Evolutionary conservation across 2,888 invertebrate species (phyloP).

Genomic region (Tanytarsus gracilentus): DNA sequence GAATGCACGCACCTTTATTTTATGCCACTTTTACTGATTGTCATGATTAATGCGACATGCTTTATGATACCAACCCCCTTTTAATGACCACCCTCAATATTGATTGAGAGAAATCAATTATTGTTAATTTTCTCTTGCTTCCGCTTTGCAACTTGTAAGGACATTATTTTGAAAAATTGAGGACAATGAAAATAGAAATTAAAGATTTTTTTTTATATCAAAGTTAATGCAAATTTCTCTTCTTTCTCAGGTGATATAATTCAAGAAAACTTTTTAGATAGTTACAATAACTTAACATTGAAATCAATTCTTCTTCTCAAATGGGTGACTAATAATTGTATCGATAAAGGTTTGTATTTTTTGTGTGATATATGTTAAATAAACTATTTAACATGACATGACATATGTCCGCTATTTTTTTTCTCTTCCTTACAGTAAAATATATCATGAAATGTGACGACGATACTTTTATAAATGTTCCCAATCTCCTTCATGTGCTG

Average conservation of each 20-base stretch:
- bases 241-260: constrained; percentile 57
- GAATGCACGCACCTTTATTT: neutral
- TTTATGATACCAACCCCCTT: too few relatives aligned
- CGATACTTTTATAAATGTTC: constrained; percentile 75
- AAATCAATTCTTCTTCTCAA: constrained; percentile 80
- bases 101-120: neutral
- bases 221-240: too few relatives aligned
- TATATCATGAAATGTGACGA: constrained; percentile 80
- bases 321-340: constrained; percentile 63
- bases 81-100: neutral
- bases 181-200: too few relatives aligned
- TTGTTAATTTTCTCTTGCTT: neutral
- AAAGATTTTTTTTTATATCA: too few relatives aligned
- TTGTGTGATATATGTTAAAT: neutral
- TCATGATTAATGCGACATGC: too few relatives aligned
- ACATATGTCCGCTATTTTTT: neutral
- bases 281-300: constrained; percentile 77
- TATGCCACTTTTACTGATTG: neutral
- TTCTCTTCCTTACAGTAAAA: constrained; percentile 41
- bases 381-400: neutral
- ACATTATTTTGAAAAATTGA: too few relatives aligned
- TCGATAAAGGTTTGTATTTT: constrained; percentile 38
- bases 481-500: constrained; percentile 51
- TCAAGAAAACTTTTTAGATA: constrained; percentile 73
- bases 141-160: too few relatives aligned